These are phyloP conservation scores for Trachelus iudaicus DNA, from an alignment of 2,888 invertebrate genomes.

Conservation along the genomic window DNA sequence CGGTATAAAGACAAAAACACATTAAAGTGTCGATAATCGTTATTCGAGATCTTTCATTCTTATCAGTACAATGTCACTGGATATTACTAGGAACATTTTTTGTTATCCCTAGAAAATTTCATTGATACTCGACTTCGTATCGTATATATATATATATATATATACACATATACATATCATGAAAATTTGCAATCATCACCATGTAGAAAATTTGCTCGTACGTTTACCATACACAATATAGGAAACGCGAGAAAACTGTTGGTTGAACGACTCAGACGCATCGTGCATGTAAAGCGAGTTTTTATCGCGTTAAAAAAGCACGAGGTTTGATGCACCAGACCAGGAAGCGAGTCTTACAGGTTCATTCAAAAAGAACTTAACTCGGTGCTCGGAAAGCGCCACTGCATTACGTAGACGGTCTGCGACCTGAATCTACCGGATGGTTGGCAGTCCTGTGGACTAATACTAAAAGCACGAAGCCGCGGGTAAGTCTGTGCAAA, in stretches of 20 bases:
- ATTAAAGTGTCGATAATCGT: too few species aligned
- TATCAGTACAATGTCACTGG: background rate
- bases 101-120: too few species aligned
- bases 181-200: too few species aligned
- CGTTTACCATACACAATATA: background rate
- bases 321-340: background rate
- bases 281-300: background rate
- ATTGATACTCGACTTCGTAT: too few species aligned
- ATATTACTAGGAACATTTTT: background rate
- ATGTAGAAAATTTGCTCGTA: background rate
- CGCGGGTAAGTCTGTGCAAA: constrained; percentile 11
- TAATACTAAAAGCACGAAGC: background rate
- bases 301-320: background rate
- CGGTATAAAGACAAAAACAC: background rate
- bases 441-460: background rate
- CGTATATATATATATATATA: too few species aligned
- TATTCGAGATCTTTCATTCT: too few species aligned
- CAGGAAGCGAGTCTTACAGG: background rate
- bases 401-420: background rate
- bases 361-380: background rate
- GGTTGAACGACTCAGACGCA: background rate
- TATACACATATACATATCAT: background rate
- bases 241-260: background rate
- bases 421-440: background rate
- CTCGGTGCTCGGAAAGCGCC: background rate